Conservation (phyloP, 92 coral and sea anemone genomes). For the Zoanthus sociatus region DNA sequence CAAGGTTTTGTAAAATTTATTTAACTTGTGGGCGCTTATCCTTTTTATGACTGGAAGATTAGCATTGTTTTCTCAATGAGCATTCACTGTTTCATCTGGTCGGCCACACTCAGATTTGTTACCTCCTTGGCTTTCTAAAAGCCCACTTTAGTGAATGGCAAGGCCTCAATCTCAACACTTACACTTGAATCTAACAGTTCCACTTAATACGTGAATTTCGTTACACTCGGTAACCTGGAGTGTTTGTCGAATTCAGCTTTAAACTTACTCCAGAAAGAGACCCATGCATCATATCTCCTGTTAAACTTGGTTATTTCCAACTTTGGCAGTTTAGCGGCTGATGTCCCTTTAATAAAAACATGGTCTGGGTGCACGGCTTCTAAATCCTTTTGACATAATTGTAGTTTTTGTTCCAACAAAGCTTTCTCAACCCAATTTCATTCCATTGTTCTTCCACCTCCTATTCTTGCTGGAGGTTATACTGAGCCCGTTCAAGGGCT, state of each 20-base stretch:
- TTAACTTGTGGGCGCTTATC: slow-evolving; percentile 4
- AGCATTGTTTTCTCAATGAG: neutral
- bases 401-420: slow-evolving; percentile 28
- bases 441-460: slow-evolving; percentile 11
- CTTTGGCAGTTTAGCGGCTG: slow-evolving; percentile 32
- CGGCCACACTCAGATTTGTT: neutral
- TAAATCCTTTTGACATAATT: slow-evolving; percentile 36
- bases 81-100: slow-evolving; percentile 12
- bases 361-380: slow-evolving; percentile 9
- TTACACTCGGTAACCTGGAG: slow-evolving; percentile 9
- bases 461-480: slow-evolving; percentile 4
- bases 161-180: slow-evolving; percentile 20
- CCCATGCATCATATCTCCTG: slow-evolving; percentile 5
- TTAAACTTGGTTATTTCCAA: slow-evolving; percentile 34
- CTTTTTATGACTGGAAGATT: slow-evolving; percentile 27
- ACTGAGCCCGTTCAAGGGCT: slow-evolving; percentile 23
- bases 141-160: slow-evolving; percentile 9
- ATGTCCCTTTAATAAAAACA: slow-evolving; percentile 10
- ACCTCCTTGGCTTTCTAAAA: slow-evolving; percentile 13
- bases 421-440: slow-evolving; percentile 26
- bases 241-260: slow-evolving; percentile 25
- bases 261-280: slow-evolving; percentile 40
- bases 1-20: neutral
- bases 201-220: slow-evolving; percentile 27
- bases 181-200: slow-evolving; percentile 37